Conservation (phyloP, 2,797 vertebrate genomes). For the Rhodeus uyekii region DNA sequence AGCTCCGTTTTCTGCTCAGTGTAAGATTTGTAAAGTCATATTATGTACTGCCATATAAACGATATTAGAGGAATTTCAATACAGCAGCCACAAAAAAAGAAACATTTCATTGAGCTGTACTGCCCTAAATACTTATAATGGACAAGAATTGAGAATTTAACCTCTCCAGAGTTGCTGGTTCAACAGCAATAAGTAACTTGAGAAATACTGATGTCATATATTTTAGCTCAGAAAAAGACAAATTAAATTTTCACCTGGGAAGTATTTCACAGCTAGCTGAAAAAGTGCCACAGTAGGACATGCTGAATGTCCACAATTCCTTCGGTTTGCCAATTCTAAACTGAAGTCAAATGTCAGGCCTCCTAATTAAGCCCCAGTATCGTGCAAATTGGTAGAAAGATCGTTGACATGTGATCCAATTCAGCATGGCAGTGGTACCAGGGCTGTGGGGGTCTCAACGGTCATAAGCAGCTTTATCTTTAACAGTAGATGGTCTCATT, state of each 20-base stretch:
- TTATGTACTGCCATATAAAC: too few species aligned
- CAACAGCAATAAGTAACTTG: too few species aligned
- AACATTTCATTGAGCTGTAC: too few species aligned
- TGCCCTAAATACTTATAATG: too few species aligned
- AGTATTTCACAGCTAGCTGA: constrained; percentile 19
- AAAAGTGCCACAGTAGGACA: constrained; percentile 23
- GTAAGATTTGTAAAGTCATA: too few species aligned
- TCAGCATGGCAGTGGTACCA: constrained; percentile 23
- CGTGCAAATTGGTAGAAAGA: constrained; percentile 46
- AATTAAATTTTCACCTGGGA: constrained; percentile 8
- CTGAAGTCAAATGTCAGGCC: constrained; percentile 51
- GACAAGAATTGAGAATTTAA: too few species aligned
- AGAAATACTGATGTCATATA: background rate
- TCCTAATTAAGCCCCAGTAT: constrained; percentile 51
- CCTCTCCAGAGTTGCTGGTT: too few species aligned
- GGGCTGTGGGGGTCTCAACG: constrained; percentile 11
- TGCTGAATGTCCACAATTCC: constrained; percentile 15
- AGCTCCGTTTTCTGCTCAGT: too few species aligned
- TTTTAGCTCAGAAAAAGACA: constrained; percentile 3
- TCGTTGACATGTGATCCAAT: constrained; percentile 45
- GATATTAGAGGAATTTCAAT: too few species aligned
- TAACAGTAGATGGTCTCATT: constrained; percentile 28
- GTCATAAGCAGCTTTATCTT: constrained; percentile 32
- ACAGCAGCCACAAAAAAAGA: too few species aligned
- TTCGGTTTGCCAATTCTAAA: constrained; percentile 38